These are phyloP conservation scores for Charaxes varanes DNA, from an alignment of 1,140 invertebrate genomes.

Conservation along the genomic window DNA sequence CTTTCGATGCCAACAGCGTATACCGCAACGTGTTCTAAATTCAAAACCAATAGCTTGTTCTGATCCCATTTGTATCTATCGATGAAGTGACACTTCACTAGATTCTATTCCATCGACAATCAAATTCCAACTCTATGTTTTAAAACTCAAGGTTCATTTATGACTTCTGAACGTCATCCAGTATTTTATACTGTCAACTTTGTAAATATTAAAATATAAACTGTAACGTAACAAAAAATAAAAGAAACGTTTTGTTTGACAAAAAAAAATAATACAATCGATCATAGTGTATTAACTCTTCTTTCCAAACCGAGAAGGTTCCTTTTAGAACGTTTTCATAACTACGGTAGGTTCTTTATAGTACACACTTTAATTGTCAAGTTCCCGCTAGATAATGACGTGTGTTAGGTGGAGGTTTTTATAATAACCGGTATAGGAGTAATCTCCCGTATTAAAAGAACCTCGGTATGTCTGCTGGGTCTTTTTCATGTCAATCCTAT, in stretches of 20 bases:
- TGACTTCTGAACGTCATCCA: too few relatives aligned
- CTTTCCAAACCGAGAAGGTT: too few relatives aligned
- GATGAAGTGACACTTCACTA: conserved; percentile 22
- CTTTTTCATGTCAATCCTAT: conserved; percentile 14
- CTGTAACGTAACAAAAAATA: too few relatives aligned
- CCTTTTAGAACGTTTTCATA: not conserved
- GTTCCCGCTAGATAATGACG: conserved; percentile 24
- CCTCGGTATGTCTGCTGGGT: conserved; percentile 11
- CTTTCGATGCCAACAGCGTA: conserved; percentile 24
- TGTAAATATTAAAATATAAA: too few relatives aligned
- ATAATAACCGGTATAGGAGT: conserved; percentile 15
- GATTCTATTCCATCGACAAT: not conserved
- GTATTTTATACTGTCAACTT: too few relatives aligned
- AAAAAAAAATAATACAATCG: too few relatives aligned
- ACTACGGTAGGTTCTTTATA: conserved; percentile 6
- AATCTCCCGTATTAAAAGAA: conserved; percentile 5
- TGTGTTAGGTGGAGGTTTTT: conserved; percentile 10
- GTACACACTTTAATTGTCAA: conserved; percentile 22
- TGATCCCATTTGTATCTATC: conserved; percentile 18
- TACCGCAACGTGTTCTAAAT: conserved; percentile 33
- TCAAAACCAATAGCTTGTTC: conserved; percentile 32
- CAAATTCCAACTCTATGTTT: conserved; percentile 8
- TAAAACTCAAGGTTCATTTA: not conserved
- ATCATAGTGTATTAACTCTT: too few relatives aligned
- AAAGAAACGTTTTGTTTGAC: too few relatives aligned